phyloP scores from a whole-genome alignment of 2,888 invertebrate genomes.

The Corbicula japonica region DNA sequence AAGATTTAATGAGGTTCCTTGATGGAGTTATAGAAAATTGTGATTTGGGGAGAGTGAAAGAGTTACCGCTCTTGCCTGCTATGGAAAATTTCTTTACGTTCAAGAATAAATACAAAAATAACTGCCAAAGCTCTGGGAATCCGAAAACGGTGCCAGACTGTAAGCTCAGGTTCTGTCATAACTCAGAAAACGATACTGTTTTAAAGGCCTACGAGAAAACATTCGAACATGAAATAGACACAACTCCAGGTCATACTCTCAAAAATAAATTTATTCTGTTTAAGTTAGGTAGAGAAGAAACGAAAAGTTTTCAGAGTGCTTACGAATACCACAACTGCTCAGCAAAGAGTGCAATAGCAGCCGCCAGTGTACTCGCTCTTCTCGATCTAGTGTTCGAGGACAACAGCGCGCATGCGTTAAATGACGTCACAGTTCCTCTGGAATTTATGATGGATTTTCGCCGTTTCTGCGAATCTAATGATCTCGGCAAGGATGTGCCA shows the following conservation, averaged over 20 bases:
- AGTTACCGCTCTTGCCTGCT: conserved; percentile 54
- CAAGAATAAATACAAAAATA: background rate
- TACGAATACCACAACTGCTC: conserved; percentile 22
- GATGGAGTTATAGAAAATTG: conserved; percentile 38
- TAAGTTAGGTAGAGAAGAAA: conserved; percentile 32
- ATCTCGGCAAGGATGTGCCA: conserved; percentile 14
- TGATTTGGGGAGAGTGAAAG: conserved; percentile 6
- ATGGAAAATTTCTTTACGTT: conserved; percentile 43
- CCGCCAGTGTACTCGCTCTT: conserved; percentile 51
- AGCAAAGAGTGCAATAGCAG: conserved; percentile 38
- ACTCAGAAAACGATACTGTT: conserved; percentile 11
- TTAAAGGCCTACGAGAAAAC: conserved; percentile 44
- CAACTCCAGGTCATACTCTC: conserved; percentile 3
- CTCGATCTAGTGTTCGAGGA: conserved; percentile 51
- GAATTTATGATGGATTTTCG: conserved; percentile 62
- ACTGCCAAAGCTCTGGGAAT: too few relatives aligned
- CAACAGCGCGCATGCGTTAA: background rate
- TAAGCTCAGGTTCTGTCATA: conserved; percentile 27
- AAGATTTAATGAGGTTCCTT: conserved; percentile 56
- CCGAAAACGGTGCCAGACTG: background rate
- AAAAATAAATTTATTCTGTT: conserved; percentile 46
- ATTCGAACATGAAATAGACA: conserved; percentile 44
- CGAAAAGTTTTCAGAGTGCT: conserved; percentile 19
- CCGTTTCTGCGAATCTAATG: conserved; percentile 15
- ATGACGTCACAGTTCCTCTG: conserved; percentile 40